phyloP scores from a whole-genome alignment of 2,888 invertebrate species.

The Leptura quadrifasciata region DNA sequence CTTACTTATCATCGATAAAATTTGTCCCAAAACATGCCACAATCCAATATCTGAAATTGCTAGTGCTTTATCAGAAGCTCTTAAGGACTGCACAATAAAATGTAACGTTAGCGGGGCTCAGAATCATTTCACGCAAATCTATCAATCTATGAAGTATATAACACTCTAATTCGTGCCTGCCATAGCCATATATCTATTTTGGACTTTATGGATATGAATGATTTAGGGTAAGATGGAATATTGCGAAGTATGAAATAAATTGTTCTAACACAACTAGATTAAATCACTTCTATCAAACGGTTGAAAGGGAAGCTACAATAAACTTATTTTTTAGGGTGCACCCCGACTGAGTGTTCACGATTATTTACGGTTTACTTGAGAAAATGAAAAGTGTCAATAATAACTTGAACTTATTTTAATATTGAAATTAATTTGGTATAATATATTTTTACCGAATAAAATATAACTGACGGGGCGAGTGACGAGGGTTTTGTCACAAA shows the following conservation, averaged over 20 bases:
- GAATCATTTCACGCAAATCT: slow-evolving; percentile 41
- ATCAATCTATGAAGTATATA: slow-evolving; percentile 28
- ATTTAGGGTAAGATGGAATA: slow-evolving; percentile 35
- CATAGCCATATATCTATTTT: slow-evolving; percentile 23
- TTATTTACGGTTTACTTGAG: background rate
- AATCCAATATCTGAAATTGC: slow-evolving; percentile 50
- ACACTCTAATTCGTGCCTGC: slow-evolving; percentile 28
- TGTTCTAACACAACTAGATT: slow-evolving; percentile 32
- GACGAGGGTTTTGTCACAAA: too few relatives aligned
- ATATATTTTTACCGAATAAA: too few relatives aligned
- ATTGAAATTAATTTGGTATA: background rate
- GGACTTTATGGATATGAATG: slow-evolving; percentile 41
- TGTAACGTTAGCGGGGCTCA: slow-evolving; percentile 31
- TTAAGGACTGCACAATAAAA: slow-evolving; percentile 40
- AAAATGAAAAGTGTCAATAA: background rate
- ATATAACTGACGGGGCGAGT: too few relatives aligned
- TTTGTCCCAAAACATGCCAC: slow-evolving; percentile 38
- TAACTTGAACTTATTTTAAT: background rate
- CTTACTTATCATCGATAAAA: slow-evolving; percentile 41
- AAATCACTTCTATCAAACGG: slow-evolving; percentile 25
- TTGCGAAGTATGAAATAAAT: slow-evolving; percentile 27
- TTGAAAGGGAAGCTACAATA: slow-evolving; percentile 4
- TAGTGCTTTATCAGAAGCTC: slow-evolving; percentile 41
- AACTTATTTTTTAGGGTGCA: slow-evolving; percentile 10
- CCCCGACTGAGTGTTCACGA: background rate